Evolutionary conservation across 2,797 vertebrate species (phyloP).

Genomic region (Threskiornis aethiopicus): DNA sequence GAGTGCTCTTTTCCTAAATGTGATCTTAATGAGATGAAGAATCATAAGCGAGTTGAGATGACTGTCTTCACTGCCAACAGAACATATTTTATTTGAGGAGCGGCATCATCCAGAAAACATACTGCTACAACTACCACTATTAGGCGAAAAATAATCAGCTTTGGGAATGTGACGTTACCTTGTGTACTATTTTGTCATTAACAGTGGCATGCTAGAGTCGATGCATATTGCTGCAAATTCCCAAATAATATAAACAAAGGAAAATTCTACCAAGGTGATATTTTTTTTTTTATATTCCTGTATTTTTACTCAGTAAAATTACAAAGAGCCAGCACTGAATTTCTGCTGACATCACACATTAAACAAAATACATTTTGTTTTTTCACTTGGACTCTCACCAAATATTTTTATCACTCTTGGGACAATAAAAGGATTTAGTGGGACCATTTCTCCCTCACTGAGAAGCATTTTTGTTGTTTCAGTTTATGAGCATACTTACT

Average conservation of each 20-base stretch:
- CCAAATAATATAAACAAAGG: background rate
- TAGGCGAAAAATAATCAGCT: background rate
- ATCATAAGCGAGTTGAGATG: background rate
- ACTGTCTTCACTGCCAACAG: slow-evolving; percentile 15
- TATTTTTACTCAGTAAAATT: slow-evolving; percentile 33
- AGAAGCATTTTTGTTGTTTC: slow-evolving; percentile 35
- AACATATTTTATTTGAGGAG: slow-evolving; percentile 2
- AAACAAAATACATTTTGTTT: slow-evolving; percentile 39
- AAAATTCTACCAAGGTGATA: background rate
- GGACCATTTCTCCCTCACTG: slow-evolving; percentile 10
- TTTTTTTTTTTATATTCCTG: background rate
- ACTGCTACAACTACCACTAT: background rate
- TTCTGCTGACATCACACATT: slow-evolving; percentile 40
- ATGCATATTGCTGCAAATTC: background rate
- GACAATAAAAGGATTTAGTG: slow-evolving; percentile 2
- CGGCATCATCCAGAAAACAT: background rate
- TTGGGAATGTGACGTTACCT: background rate
- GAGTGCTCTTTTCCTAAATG: slow-evolving; percentile 36
- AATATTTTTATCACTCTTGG: slow-evolving; percentile 29
- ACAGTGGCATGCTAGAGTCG: background rate
- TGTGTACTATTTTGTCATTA: background rate
- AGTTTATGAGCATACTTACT: slow-evolving; percentile 34
- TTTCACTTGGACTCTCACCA: slow-evolving; percentile 43
- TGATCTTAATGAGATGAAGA: slow-evolving; percentile 54
- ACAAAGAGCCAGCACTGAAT: background rate